Evolutionary conservation across 2,888 invertebrate species (phyloP).

Genomic region (Hirtodrosophila cameraria): DNA sequence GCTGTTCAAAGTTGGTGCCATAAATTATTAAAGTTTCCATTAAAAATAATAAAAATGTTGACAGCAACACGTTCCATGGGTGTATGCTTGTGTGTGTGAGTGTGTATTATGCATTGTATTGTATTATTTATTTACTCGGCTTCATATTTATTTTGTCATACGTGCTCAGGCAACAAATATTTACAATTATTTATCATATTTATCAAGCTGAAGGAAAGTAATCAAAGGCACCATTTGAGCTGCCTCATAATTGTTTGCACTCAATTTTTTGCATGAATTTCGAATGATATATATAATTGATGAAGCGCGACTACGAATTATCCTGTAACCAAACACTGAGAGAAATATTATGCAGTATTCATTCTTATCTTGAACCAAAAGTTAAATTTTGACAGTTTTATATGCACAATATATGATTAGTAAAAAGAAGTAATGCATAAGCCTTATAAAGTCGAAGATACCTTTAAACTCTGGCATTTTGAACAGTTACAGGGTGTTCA

Average conservation of each 20-base stretch:
- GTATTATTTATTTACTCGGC: constrained; percentile 46
- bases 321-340: no score
- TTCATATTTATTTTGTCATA: constrained; percentile 64
- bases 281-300: no score
- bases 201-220: constrained; percentile 46
- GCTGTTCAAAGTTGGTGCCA: constrained; percentile 40
- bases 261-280: constrained; percentile 40
- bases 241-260: constrained; percentile 56
- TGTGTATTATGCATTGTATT: constrained; percentile 15
- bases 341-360: no score
- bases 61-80: constrained; percentile 58
- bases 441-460: no score
- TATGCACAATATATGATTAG: no score
- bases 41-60: constrained; percentile 70
- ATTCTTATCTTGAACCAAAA: no score
- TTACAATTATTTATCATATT: constrained; percentile 69
- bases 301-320: no score
- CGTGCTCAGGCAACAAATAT: constrained; percentile 58
- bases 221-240: constrained; percentile 32
- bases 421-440: no score
- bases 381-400: no score
- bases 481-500: no score
- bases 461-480: no score
- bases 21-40: constrained; percentile 65
- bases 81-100: constrained; percentile 8